Conservation (phyloP, 1,140 invertebrate species). For the Diuraphis noxia region DNA sequence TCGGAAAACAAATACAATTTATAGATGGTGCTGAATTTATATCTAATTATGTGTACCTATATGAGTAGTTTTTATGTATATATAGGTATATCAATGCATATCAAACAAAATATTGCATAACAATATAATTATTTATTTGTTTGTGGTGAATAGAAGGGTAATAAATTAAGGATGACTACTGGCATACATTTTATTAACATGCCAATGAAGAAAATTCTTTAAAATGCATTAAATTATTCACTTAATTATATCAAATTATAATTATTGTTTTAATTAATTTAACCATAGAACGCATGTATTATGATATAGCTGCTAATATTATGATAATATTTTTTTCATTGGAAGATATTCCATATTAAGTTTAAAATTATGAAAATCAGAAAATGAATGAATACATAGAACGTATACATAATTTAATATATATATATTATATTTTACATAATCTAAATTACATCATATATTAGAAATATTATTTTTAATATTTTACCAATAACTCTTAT, state of each 20-base stretch:
- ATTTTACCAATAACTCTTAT: too few relatives aligned
- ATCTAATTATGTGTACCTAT: background rate
- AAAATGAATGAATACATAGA: too few relatives aligned
- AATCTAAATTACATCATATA: too few relatives aligned
- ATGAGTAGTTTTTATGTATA: background rate
- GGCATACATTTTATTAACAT: background rate
- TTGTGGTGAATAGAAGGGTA: background rate
- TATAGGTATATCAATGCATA: too few relatives aligned
- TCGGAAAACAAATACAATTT: background rate
- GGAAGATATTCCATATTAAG: too few relatives aligned
- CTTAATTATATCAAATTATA: background rate
- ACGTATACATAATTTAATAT: too few relatives aligned
- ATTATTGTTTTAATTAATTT: too few relatives aligned
- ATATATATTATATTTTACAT: too few relatives aligned
- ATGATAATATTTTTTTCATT: background rate
- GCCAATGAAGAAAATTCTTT: background rate
- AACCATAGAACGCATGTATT: background rate
- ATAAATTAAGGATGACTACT: background rate
- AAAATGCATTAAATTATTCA: background rate
- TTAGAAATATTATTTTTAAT: too few relatives aligned
- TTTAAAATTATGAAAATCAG: too few relatives aligned
- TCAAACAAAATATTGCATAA: background rate
- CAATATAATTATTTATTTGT: background rate
- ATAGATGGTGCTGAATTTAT: background rate
- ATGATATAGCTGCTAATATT: too few relatives aligned